Evolutionary conservation across 2,888 invertebrate species (phyloP).

Genomic region (Scaptomyza tumidula): DNA sequence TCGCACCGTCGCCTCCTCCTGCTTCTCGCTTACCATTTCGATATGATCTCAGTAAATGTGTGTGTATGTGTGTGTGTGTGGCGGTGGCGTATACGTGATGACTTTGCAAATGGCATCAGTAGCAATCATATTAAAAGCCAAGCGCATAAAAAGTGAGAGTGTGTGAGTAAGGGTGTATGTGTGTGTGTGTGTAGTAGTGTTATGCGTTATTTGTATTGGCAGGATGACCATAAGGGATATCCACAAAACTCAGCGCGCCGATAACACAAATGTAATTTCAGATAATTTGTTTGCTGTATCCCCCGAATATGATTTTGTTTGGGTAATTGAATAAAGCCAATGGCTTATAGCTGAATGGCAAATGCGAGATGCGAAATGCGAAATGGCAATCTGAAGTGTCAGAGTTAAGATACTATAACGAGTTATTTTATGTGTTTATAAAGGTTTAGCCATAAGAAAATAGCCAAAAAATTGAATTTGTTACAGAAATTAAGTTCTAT

Average conservation of each 20-base stretch:
- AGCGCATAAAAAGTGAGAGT: constrained; percentile 66
- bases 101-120: constrained; percentile 73
- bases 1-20: constrained; percentile 1
- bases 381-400: constrained; percentile 9
- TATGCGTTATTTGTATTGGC: constrained; percentile 54
- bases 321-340: constrained; percentile 50
- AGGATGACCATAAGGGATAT: constrained; percentile 56
- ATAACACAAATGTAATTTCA: constrained; percentile 59
- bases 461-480: not conserved
- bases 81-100: constrained; percentile 76
- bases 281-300: constrained; percentile 69
- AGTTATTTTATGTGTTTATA: not conserved
- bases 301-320: constrained; percentile 45
- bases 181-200: constrained; percentile 43
- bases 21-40: constrained; percentile 1
- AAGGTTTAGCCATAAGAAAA: not conserved
- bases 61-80: not conserved
- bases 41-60: constrained; percentile 1
- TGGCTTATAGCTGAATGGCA: constrained; percentile 15
- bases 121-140: constrained; percentile 69
- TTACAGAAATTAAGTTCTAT: not conserved
- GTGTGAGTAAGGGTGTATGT: constrained; percentile 11
- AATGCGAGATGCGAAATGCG: not conserved
- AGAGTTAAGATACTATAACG: constrained; percentile 1
- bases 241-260: constrained; percentile 30